Evolutionary conservation across 2,113 vertebrate species (phyloP).

Genomic region (Pollimyrus isidori): DNA sequence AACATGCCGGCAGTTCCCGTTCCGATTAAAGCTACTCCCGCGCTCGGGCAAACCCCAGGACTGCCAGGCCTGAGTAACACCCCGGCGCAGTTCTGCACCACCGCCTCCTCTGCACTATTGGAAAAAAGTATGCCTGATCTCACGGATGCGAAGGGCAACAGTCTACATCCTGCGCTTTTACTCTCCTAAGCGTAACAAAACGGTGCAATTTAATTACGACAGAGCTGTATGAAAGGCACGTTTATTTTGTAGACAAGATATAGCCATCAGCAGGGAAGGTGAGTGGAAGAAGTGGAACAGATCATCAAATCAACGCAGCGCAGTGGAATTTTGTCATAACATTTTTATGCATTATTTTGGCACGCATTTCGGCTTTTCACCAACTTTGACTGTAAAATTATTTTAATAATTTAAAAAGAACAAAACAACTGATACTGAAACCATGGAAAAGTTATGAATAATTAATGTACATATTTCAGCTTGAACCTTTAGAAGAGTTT

Average conservation of each 20-base stretch:
- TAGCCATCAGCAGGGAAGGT: not conserved
- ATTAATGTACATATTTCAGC: not conserved
- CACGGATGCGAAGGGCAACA: slow-evolving; percentile 62
- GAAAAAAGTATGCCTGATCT: slow-evolving; percentile 58
- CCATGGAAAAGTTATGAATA: not conserved
- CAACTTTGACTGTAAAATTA: not conserved
- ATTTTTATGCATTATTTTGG: not conserved
- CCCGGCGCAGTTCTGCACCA: slow-evolving; percentile 59
- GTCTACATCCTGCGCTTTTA: slow-evolving; percentile 77
- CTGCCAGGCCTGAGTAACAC: slow-evolving; percentile 66
- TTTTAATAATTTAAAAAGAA: not conserved
- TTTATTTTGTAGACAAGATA: slow-evolving; percentile 3
- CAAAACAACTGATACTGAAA: not conserved
- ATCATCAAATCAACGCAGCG: not conserved
- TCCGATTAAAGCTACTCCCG: slow-evolving; percentile 87
- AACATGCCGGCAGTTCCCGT: slow-evolving; percentile 83
- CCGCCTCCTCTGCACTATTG: slow-evolving; percentile 49
- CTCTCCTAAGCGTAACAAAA: slow-evolving; percentile 51
- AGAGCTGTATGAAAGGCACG: not conserved
- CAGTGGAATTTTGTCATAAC: not conserved
- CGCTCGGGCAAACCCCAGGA: slow-evolving; percentile 64
- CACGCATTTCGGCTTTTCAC: not conserved
- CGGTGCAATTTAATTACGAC: not conserved
- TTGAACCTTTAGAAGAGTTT: not conserved
- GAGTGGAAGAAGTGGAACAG: not conserved